A percentile compares a stretch with the other conserved stretches of the same genome.
These are phyloP conservation scores for Gerris lacustris DNA, from an alignment of 2,888 invertebrate genomes.

Conservation along the genomic window DNA sequence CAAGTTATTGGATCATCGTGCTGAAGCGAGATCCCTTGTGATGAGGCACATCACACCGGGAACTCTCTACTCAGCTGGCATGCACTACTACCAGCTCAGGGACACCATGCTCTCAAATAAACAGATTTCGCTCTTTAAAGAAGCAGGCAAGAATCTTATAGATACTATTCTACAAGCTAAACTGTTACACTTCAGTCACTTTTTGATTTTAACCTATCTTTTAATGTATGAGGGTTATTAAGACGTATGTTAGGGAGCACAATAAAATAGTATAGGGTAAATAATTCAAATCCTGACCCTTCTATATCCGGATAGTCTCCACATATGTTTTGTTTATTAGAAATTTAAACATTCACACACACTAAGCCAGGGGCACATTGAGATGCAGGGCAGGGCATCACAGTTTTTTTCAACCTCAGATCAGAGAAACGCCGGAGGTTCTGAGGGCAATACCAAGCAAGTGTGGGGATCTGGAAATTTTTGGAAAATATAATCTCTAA, in stretches of 20 bases:
- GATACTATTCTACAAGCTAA: not conserved
- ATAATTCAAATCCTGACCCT: no score
- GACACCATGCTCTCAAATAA: slow-evolving; percentile 63
- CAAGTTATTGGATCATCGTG: slow-evolving; percentile 48
- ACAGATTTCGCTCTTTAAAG: slow-evolving; percentile 68
- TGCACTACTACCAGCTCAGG: slow-evolving; percentile 74
- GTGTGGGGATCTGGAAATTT: no score
- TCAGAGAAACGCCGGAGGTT: no score
- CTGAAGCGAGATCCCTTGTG: slow-evolving; percentile 55
- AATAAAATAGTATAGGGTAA: no score
- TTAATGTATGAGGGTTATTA: not conserved
- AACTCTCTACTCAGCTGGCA: slow-evolving; percentile 71
- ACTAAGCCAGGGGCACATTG: no score
- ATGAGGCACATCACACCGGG: slow-evolving; percentile 64
- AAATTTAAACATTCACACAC: no score
- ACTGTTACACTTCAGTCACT: not conserved
- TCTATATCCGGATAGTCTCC: no score
- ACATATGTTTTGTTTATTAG: no score
- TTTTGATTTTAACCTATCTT: not conserved
- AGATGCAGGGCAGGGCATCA: no score
- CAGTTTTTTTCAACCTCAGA: no score
- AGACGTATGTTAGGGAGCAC: not conserved
- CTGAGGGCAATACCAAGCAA: no score
- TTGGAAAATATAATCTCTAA: no score
- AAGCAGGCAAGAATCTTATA: slow-evolving; percentile 55